Base-by-base conservation (phyloP, 2,113 vertebrate species). In the Cygnus buccinator region DNA sequence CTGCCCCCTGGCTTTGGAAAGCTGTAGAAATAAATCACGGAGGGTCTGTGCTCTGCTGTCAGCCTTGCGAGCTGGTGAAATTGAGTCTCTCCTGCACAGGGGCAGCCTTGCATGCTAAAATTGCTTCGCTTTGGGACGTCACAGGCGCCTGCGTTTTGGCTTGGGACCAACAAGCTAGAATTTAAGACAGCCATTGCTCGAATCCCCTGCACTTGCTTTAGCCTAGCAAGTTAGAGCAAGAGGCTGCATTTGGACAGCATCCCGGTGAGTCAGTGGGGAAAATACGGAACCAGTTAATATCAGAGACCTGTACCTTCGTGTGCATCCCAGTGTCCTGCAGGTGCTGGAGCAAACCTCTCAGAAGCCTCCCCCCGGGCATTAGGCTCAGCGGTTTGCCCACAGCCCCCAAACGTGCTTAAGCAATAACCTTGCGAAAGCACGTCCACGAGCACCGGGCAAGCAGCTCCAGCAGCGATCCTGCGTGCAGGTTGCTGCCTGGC, bases 191-290 rank as follows among this genome's bases (percentile, higher is more conserved):
- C 75, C 81, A 89, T 81, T 66, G 75, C 66, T 61, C 48, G 62
- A 86, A 84, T 89, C 80, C 83, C 66, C 13, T 92, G 4, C 11
- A 4, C 21, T 82, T 84, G 29, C 88, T 90, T 79, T 93, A 93
- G 65, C 68, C 31, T 41, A 86, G 85, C 88, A 96, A 91, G 92
- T 92, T 62, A 76, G 84, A 87, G 70, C 89, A 95, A 90, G 76
- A 82, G 63, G 35, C 67, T 86, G 13, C 35, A 11, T 72, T 88
- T 95, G 93, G 86, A 68, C 20, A n/a, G 57, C 44, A 78, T 92
- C 86, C 95, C 90, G 89, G 90, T 75, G 62, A 95, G 62, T 58
- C 76, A 50, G 16, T 2, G 1, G 18, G 62, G 43, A 72, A 94
- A 66, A 54, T 54, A 70, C 26, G 44, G 80, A 90, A 88, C 39